phyloP scores from a whole-genome alignment of 1,140 invertebrate genomes.

The Eriocheir sinensis region DNA sequence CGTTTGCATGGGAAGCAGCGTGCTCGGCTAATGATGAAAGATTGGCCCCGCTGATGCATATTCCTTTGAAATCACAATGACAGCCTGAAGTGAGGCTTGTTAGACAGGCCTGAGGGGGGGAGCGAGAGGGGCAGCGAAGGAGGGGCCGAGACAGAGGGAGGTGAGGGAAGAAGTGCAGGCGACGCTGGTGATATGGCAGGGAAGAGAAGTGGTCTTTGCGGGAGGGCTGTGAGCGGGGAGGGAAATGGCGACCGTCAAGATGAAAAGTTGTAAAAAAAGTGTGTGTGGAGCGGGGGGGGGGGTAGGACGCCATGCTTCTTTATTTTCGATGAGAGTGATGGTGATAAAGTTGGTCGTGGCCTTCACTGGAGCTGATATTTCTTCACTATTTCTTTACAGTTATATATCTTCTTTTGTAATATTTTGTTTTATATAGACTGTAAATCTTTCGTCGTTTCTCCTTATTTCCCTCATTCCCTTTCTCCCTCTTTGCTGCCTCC shows the following conservation, averaged over 20 bases:
- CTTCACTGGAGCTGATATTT: too few relatives aligned
- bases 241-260: neutral
- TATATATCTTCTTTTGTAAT: neutral
- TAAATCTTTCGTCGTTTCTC: neutral
- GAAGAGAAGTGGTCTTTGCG: neutral
- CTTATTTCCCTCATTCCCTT: neutral
- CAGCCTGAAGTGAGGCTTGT: slow-evolving; percentile 71
- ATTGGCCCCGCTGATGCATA: slow-evolving; percentile 68
- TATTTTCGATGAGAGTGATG: too few relatives aligned
- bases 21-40: slow-evolving; percentile 69
- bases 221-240: neutral
- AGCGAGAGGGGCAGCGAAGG: neutral
- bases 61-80: slow-evolving; percentile 71
- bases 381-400: neutral
- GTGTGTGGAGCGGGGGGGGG: too few relatives aligned
- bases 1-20: slow-evolving; percentile 64
- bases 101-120: slow-evolving; percentile 25
- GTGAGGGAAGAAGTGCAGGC: neutral
- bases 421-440: neutral
- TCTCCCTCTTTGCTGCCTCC: neutral
- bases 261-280: too few relatives aligned
- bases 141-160: neutral
- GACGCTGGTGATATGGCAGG: neutral
- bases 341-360: too few relatives aligned
- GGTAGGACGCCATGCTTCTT: neutral